phyloP scores from a whole-genome alignment of 2,113 vertebrate species.

The Meleagris gallopavo region DNA sequence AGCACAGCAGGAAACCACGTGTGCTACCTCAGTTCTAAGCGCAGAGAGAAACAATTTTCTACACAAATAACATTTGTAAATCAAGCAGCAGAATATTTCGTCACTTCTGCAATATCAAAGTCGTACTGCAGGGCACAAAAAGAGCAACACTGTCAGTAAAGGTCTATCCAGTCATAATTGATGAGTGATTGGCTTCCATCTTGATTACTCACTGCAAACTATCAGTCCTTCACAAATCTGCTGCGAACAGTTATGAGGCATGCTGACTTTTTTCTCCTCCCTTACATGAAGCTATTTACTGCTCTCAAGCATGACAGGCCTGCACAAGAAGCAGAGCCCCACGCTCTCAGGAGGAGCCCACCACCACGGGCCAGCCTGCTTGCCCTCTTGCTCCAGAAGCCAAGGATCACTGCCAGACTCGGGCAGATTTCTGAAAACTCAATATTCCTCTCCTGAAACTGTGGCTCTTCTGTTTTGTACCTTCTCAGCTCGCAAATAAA shows the following conservation, averaged over 20 bases:
- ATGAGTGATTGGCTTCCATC: background rate
- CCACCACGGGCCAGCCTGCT: background rate
- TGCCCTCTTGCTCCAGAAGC: background rate
- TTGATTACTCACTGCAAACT: background rate
- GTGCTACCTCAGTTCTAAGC: background rate
- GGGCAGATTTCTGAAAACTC: background rate
- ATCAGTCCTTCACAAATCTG: background rate
- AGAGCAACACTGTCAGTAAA: background rate
- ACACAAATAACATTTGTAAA: background rate
- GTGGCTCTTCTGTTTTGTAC: background rate
- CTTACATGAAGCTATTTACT: background rate
- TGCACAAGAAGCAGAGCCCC: background rate
- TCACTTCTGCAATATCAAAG: background rate
- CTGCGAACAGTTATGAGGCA: background rate
- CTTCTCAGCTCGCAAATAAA: background rate
- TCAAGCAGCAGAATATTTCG: background rate
- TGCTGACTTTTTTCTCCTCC: background rate
- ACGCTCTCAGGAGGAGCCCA: background rate
- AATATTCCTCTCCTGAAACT: background rate
- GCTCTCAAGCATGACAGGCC: background rate
- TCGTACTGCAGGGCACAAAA: background rate
- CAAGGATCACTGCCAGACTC: background rate
- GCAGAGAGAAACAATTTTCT: background rate
- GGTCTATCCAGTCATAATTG: background rate
- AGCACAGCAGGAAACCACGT: background rate